Conservation (phyloP, 2,888 invertebrate genomes). For the Meloe dianella region DNA sequence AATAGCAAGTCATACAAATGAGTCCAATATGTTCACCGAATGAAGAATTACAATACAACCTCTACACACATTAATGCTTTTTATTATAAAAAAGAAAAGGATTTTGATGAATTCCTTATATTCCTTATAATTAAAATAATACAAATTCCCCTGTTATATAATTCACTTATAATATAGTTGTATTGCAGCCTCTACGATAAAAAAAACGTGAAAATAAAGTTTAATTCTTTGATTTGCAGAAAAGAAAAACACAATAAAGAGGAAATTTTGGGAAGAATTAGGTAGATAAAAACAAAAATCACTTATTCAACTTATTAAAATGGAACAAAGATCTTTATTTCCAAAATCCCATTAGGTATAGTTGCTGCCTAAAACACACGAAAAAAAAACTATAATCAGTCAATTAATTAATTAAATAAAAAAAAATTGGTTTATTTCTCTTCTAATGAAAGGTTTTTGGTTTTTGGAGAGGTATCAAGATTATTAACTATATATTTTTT, state of each 20-base stretch:
- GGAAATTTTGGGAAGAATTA: background rate
- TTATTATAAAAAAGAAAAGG: background rate
- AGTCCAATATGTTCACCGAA: background rate
- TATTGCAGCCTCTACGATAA: background rate
- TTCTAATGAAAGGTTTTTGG: conserved; percentile 49
- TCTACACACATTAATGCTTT: background rate
- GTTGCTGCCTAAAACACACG: conserved; percentile 54
- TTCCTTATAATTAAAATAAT: background rate
- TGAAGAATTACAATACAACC: conserved; percentile 1
- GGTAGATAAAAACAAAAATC: conserved; percentile 42
- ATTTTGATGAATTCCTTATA: background rate
- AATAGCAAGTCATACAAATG: background rate
- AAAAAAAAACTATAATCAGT: conserved; percentile 39
- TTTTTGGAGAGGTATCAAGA: conserved; percentile 57
- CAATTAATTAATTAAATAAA: background rate
- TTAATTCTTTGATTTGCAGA: background rate
- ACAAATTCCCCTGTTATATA: background rate
- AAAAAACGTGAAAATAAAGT: background rate
- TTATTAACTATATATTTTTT: no score
- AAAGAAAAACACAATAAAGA: background rate
- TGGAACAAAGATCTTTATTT: conserved; percentile 58
- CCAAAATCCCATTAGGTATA: conserved; percentile 47
- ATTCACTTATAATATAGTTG: background rate
- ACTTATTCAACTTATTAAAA: conserved; percentile 51
- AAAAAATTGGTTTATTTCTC: no score